Base-by-base conservation (phyloP, 2,888 invertebrate species). In the Meiosimyza platycephala region DNA sequence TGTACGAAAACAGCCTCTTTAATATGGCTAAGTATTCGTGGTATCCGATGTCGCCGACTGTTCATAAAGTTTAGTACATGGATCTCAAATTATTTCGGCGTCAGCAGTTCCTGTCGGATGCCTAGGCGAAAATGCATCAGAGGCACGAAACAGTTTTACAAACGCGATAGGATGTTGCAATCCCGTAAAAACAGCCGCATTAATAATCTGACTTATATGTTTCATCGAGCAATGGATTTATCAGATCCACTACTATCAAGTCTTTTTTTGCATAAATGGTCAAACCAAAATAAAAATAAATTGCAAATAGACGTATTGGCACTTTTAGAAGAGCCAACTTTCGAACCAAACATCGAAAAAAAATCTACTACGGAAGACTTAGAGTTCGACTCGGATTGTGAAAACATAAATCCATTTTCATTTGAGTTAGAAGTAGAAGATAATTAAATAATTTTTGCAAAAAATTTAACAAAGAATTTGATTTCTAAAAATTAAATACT, bases 111-210 rank as follows among this genome's bases (percentile, higher is more conserved):
- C 71, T 15, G 64, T 65, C 16, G 65, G 33, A 40, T 66, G 57
- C 18, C 40, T 66, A 33, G 60, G 65, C 47, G 65, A 72, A 72
- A 72, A 15, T n/a, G 62, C 72, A 54, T 67, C 72, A 16, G 72
- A 72, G 62, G 66, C 67, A 15, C 59, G 72, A 18, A 66, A 72
- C 62, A 72, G 60, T 60, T 67, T 67, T 67, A 66, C 60, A 72
- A 67, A 54, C 5, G 60, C 11, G 62, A 72, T 47, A 66, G 67
- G 60, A 3, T 51, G 13, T 67, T 62, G 33, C 70, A 72, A 48
- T 65, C 72, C 55, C 9, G 70, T 63, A 7, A 50, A 71, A 52
- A 63, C 51, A 59, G 52, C 60, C 54, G 59, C 57, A 51, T 60
- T 57, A 51, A 71, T 33, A 71, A 72, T 40, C 16, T 65, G n/a